phyloP scores from a whole-genome alignment of 1,140 invertebrate species.

The Pygmarrhopalites habei region DNA sequence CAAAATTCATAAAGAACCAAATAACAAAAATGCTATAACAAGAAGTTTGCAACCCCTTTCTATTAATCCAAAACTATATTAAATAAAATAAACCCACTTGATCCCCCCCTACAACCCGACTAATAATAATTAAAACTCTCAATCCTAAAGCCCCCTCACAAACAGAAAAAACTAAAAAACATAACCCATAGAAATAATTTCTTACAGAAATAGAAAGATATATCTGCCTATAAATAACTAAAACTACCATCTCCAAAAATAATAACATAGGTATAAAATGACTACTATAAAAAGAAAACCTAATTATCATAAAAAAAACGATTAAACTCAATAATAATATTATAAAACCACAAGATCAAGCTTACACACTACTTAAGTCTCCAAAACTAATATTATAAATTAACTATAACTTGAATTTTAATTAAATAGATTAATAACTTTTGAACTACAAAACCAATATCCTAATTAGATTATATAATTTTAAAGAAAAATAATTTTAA shows the following conservation, averaged over 20 bases:
- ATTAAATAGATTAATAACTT: background rate
- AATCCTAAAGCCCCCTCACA: slow-evolving; percentile 53
- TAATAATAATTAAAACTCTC: slow-evolving; percentile 51
- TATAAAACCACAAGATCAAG: slow-evolving; percentile 24
- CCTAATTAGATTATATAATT: background rate
- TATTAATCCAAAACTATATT: no score
- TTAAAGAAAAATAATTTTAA: background rate
- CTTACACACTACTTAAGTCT: slow-evolving; percentile 24
- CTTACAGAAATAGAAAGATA: slow-evolving; percentile 48
- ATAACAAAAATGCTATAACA: no score
- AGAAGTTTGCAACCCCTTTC: no score
- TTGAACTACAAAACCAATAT: background rate
- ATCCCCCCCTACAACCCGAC: slow-evolving; percentile 52
- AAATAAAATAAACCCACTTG: slow-evolving; percentile 51
- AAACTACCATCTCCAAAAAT: slow-evolving; percentile 52
- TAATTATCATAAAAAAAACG: slow-evolving; percentile 18
- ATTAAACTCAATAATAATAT: slow-evolving; percentile 21
- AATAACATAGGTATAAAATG: slow-evolving; percentile 46
- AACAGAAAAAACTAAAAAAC: slow-evolving; percentile 53
- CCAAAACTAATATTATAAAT: slow-evolving; percentile 39
- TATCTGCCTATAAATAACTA: slow-evolving; percentile 48
- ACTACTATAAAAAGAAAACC: no score
- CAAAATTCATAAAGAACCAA: no score
- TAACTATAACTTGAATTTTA: slow-evolving; percentile 25
- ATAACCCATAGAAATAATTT: slow-evolving; percentile 49